Evolutionary conservation across 2,888 invertebrate species (phyloP), one percentile per base, ranked within the genome.

Genomic region (Zygogramma bicolorata): DNA sequence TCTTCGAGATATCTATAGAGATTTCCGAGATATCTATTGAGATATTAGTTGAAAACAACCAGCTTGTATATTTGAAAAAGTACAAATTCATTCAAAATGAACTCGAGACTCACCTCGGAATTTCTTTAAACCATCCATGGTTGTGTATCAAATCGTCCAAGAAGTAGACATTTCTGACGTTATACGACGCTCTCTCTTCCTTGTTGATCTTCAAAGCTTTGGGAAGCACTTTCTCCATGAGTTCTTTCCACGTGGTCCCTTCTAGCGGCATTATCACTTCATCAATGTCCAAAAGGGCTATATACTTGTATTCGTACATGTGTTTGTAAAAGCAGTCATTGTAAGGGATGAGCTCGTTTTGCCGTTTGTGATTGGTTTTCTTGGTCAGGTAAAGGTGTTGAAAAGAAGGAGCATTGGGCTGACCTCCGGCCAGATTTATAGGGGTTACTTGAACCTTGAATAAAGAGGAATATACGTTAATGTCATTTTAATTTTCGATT

Each of bases 281-380:
- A 88, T 98, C 98, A 77, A 96, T 94, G 86, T 98, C 98, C 65
- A 97, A 89, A 71, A 98, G 89, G n/a, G 95, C 95, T 67, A 97
- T 93, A 88, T 95, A 96, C 76, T 95, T 92, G 87, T 97, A 97
- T 77, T 93, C 90, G 86, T 97, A 95, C 89, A 97, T 92, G 85
- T 97, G 95, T 85, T 95, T 93, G 88, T 97, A 97, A 67, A 98
- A 90, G 84, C 98, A 98, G 87, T 98, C 98, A 87, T 98, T 98
- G 89, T 98, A 98, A 10, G 97, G 97, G 81, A 98, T 95, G 73
- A 98, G 90, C 88, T 98, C 98, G 88, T 97, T 97, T 86, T 97
- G 95, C 13, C 97, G 90, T 87, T 98, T 98, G 88, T 97, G 95
- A 83, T 96, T 97, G 31, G 95, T 93, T 87, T 97, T 97, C 85